Percentiles rank a stretch among this genome's conserved stretches.
These are phyloP conservation scores for Halocynthia roretzi DNA, from an alignment of 23 tunicate species.

Conservation along the genomic window DNA sequence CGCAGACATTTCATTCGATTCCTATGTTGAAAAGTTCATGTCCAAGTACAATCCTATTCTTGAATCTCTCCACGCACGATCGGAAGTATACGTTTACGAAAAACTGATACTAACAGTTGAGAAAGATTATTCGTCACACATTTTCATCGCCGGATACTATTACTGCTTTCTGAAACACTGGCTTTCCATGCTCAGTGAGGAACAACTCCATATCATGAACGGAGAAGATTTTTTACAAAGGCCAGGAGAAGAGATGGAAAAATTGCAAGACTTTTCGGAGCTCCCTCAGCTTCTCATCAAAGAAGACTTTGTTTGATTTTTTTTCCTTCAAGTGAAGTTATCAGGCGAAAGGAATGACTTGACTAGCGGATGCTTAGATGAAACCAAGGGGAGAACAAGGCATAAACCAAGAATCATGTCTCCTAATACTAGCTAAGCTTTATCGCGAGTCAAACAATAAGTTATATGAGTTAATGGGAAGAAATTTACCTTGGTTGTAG, in stretches of 20 bases:
- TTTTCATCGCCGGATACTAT: background rate
- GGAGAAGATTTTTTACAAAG: background rate
- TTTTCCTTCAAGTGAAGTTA: background rate
- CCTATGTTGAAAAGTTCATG: background rate
- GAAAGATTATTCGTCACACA: background rate
- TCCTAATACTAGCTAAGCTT: background rate
- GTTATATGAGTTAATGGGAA: background rate
- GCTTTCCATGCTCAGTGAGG: background rate
- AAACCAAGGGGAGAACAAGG: background rate
- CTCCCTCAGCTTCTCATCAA: background rate
- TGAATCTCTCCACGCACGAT: background rate
- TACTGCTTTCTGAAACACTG: background rate
- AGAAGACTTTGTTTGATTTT: conserved; percentile 4
- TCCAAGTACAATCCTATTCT: background rate
- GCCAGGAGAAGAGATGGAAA: conserved; percentile 1
- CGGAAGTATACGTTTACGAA: background rate
- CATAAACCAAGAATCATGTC: background rate
- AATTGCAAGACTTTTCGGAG: background rate
- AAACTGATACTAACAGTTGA: background rate
- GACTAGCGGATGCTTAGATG: background rate
- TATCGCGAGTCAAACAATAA: background rate
- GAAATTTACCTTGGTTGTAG: background rate
- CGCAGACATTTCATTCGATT: background rate
- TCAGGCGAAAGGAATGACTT: background rate
- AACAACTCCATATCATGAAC: background rate